Evolutionary conservation across 2,797 vertebrate species (phyloP), one percentile per base, ranked within the genome.

Genomic region (Apodemus agrarius): DNA sequence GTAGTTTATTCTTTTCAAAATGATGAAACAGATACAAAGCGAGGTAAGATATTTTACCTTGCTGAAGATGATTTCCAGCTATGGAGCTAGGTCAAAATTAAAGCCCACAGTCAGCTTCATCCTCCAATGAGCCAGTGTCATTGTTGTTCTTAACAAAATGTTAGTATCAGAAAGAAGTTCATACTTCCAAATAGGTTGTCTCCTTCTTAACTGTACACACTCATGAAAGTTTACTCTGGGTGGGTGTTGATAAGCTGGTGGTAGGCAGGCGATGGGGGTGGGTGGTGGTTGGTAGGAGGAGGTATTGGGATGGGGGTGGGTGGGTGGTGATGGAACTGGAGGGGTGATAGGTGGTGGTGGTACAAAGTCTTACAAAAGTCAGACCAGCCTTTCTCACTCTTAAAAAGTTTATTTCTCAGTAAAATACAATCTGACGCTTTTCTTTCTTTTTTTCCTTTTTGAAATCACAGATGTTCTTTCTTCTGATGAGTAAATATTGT

Each of bases 381-480:
- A 86, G 57, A 95, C 72, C 34, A 54, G 57, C 16, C 85, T 89
- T 91, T 37, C 80, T 97, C 14, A 86, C 85, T 93, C 82, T 43
- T 86, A 0, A 72, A 91, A 84, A 89, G 21, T 65, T 12, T 79
- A 92, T 97, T 96, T 95, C 94, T 46, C 82, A 61, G 96, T 59
- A 95, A 97, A 21, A 93, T 83, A 84, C 19, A 97, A n/a, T 49
- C 83, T 90, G 97, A 89, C 89, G 0, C 95, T 49, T 54, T 93
- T 98, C 97, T 22, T n/a, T 49, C 46, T 49, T 49, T 46, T 46
- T 59, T 61, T 61, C 11, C 43, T 49, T 90, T 97, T 95, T 94
- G 65, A 94, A 75, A 96, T 97, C 98, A 97, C 98, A 98, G 98
- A 98, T 98, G 97, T 97, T 97, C 98, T 98, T 98, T 98, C 97